Evolutionary conservation across 2,888 invertebrate species (phyloP).

Genomic region (Eurois occulta): DNA sequence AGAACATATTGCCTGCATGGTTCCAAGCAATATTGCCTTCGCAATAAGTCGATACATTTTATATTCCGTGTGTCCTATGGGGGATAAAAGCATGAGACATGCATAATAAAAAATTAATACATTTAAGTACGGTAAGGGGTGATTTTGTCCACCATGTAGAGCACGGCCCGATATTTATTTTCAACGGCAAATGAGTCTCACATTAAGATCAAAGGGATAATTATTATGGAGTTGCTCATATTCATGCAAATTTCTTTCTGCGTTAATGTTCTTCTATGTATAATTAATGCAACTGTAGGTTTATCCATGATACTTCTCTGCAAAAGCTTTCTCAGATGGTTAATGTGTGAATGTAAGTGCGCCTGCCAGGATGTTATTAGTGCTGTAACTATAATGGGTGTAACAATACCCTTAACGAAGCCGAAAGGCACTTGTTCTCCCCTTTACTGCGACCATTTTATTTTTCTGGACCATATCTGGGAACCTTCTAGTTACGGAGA

Average conservation of each 20-base stretch:
- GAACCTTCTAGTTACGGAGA: no score
- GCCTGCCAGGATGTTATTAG: not conserved
- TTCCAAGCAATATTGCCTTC: slow-evolving; percentile 20
- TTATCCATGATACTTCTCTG: not conserved
- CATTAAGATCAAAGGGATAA: slow-evolving; percentile 77
- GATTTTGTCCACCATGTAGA: slow-evolving; percentile 60
- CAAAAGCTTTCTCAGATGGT: not conserved
- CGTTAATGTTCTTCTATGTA: slow-evolving; percentile 42
- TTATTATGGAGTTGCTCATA: slow-evolving; percentile 74
- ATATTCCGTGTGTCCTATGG: slow-evolving; percentile 39
- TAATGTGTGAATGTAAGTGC: not conserved
- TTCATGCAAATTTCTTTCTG: slow-evolving; percentile 68
- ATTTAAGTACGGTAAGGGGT: slow-evolving; percentile 49
- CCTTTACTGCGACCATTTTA: no score
- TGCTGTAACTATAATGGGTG: not conserved
- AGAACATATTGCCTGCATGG: slow-evolving; percentile 17
- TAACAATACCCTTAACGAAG: no score
- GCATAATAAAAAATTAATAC: slow-evolving; percentile 49
- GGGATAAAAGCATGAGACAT: slow-evolving; percentile 35
- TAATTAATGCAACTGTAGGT: not conserved
- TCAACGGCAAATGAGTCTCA: slow-evolving; percentile 72
- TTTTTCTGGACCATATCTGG: no score
- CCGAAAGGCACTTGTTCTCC: no score
- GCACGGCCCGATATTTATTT: slow-evolving; percentile 66
- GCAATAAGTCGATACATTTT: slow-evolving; percentile 44